phyloP scores from a whole-genome alignment of 1,140 invertebrate genomes.

The Lutraria rhynchaena region DNA sequence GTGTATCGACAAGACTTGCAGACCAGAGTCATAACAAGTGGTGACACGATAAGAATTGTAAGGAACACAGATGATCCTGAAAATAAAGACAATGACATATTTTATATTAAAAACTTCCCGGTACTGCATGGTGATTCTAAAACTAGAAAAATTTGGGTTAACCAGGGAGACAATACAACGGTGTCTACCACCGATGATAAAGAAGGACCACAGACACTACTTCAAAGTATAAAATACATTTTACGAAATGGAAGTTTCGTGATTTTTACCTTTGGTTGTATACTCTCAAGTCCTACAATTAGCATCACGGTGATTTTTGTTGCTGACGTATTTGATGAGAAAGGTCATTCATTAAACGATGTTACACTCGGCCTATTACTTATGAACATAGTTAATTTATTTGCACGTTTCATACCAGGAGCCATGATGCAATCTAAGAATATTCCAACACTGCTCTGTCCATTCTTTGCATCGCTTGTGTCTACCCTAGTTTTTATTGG shows the following conservation, averaged over 20 bases:
- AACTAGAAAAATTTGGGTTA: no score
- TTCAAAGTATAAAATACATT: no score
- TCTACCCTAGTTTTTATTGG: background rate
- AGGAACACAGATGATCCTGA: no score
- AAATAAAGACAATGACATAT: no score
- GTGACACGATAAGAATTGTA: no score
- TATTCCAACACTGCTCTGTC: background rate
- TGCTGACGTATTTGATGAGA: slow-evolving; percentile 1
- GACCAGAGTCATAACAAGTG: no score
- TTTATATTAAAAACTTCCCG: no score
- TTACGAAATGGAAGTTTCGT: background rate
- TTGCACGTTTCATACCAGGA: slow-evolving; percentile 11
- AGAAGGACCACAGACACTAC: no score
- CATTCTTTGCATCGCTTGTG: background rate
- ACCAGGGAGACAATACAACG: no score
- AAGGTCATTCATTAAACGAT: background rate
- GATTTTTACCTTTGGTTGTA: background rate
- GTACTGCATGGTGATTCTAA: no score
- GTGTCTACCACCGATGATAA: no score
- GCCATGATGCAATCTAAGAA: background rate
- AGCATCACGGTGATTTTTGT: background rate
- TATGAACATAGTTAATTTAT: background rate
- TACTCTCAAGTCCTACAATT: background rate
- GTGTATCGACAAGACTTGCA: no score
- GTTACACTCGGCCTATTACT: background rate